Conservation (phyloP, 2,888 invertebrate species). For the Drosophila conformis region DNA sequence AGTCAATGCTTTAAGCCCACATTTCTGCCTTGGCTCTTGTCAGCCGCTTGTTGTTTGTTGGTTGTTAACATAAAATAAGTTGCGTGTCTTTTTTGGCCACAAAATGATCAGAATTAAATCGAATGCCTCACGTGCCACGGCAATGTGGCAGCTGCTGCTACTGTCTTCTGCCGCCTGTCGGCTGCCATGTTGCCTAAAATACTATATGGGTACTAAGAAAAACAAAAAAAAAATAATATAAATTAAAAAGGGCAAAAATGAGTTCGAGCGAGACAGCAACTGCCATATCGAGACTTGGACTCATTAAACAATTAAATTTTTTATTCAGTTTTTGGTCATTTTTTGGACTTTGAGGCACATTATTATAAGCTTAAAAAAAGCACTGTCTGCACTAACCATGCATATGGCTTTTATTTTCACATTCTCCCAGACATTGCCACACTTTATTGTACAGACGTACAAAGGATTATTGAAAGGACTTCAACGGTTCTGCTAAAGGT, state of each 20-base stretch:
- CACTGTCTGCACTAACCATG: conserved; percentile 9
- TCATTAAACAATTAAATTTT: conserved; percentile 72
- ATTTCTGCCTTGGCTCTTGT: conserved; percentile 50
- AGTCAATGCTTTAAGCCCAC: conserved; percentile 71
- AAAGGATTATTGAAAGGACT: conserved; percentile 1
- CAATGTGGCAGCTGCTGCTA: conserved; percentile 60
- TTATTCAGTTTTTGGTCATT: conserved; percentile 35
- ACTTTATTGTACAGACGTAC: conserved; percentile 4
- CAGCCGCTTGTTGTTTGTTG: conserved; percentile 7
- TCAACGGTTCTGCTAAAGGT: neutral
- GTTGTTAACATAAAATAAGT: conserved; percentile 58
- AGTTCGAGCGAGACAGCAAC: conserved; percentile 9
- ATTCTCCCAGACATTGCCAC: conserved; percentile 1
- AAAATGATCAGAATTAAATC: conserved; percentile 68
- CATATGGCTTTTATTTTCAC: conserved; percentile 32
- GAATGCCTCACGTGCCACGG: conserved; percentile 76
- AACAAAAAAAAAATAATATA: conserved; percentile 7
- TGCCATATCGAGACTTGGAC: conserved; percentile 17
- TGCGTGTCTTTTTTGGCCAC: conserved; percentile 57
- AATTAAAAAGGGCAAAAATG: conserved; percentile 30
- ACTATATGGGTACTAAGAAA: neutral
- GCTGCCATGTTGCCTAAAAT: conserved; percentile 53
- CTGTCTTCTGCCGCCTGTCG: conserved; percentile 31
- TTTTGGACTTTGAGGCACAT: conserved; percentile 31
- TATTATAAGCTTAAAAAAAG: neutral